These are phyloP conservation scores for Tipula confusa DNA, from an alignment of 2,888 invertebrate species.

Conservation along the genomic window DNA sequence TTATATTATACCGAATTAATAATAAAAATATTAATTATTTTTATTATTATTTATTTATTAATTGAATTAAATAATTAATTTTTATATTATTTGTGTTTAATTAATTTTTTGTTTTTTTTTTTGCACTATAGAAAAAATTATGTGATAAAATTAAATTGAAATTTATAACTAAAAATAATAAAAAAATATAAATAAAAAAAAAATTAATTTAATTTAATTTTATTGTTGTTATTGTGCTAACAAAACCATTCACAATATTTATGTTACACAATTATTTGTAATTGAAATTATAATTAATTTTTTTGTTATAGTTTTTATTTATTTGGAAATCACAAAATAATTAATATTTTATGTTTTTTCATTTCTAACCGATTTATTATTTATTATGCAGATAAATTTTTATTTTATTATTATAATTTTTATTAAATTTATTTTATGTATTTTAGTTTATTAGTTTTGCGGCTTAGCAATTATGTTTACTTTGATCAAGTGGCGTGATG, in stretches of 20 bases:
- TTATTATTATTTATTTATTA: too few species aligned
- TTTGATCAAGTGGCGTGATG: neutral
- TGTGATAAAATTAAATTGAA: neutral
- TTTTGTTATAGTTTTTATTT: neutral
- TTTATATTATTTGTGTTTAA: neutral
- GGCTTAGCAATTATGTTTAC: neutral
- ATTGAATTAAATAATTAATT: neutral
- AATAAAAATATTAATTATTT: neutral
- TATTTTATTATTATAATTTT: neutral
- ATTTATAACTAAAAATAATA: neutral
- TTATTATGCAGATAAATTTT: too few species aligned
- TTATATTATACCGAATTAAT: neutral
- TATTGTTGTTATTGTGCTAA: neutral
- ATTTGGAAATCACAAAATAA: conserved; percentile 14
- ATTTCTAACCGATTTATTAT: neutral
- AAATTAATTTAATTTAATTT: neutral
- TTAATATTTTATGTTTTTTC: conserved; percentile 12
- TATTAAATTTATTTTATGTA: neutral
- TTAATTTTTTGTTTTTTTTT: neutral
- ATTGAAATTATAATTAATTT: neutral
- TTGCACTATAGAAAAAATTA: neutral
- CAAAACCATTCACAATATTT: neutral
- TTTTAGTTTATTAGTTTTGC: neutral
- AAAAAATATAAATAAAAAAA: neutral
- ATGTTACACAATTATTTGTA: neutral